phyloP scores from a whole-genome alignment of 2,113 vertebrate species.

The Electrona antarctica region DNA sequence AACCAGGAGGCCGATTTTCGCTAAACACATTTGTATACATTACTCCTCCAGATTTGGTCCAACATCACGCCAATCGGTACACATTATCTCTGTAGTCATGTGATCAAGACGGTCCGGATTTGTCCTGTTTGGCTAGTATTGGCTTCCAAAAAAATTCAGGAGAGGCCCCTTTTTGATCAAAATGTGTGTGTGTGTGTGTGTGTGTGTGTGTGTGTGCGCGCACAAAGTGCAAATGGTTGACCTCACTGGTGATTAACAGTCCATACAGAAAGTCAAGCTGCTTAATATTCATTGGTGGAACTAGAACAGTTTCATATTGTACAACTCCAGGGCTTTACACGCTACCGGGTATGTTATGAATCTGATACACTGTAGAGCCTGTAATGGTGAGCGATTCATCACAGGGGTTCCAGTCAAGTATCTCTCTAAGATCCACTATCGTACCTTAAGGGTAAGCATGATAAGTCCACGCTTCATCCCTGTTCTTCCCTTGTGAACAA shows the following conservation, averaged over 20 bases:
- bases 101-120: too few relatives aligned
- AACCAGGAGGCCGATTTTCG: too few relatives aligned
- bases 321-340: not conserved
- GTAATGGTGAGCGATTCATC: constrained; percentile 46
- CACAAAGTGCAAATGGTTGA: not conserved
- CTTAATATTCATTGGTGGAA: constrained; percentile 4
- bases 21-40: too few relatives aligned
- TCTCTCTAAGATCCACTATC: not conserved
- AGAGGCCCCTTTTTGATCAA: too few relatives aligned
- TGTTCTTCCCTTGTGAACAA: too few relatives aligned
- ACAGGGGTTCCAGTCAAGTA: constrained; percentile 36
- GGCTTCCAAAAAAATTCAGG: too few relatives aligned
- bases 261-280: not conserved
- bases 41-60: too few relatives aligned
- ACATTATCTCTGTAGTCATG: too few relatives aligned
- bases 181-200: not conserved
- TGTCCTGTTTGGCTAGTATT: too few relatives aligned
- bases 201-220: not conserved
- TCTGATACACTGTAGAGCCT: constrained; percentile 6
- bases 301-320: not conserved
- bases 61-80: too few relatives aligned
- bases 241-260: not conserved
- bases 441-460: too few relatives aligned
- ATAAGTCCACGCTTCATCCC: too few relatives aligned
- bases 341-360: not conserved